Base-by-base conservation (phyloP, 2,797 vertebrate species). In the Protosalanx chinensis region DNA sequence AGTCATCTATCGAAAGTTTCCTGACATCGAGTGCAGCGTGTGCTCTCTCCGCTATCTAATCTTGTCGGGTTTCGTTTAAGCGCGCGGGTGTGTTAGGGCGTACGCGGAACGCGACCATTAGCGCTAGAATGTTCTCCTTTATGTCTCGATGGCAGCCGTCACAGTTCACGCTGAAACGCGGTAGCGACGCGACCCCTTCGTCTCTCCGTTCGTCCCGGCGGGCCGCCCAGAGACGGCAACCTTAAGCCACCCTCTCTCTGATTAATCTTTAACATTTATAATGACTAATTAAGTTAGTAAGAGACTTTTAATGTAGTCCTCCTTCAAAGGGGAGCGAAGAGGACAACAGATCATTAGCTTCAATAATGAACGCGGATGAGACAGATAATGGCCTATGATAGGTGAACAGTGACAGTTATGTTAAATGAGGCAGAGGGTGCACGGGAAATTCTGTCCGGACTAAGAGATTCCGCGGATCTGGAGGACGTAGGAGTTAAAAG, bases 231-330 rank as follows among this genome's bases (percentile, higher is more conserved):
- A 96, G 95, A 96, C 92, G 82, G 91, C 94, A 94, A 94, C 94
- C 94, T 95, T 96, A 95, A 96, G 95, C 93, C 89, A 91, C 90
- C 93, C 93, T 89, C 92, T 92, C 93, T 92, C 92, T 92, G 94
- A 96, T 97, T 95, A 96, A 96, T 98, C 95, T 97, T 98, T 96
- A 96, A 97, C 94, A 94, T 93, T 92, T 90, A 95, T 94, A 95
- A 95, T 96, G 96, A 96, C 94, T 96, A 96, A 97, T 97, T 97
- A 96, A 97, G 95, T 97, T 94, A 93, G 93, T 94, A 94, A 95
- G 94, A 95, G 92, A 93, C 93, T 95, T 95, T 94, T 94, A 93
- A 95, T 91, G 86, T 91, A 93, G 93, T 93, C 91, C 93, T 94
- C 90, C 87, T 94, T 91, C 90, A 87, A 90, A 87, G 89, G 93